These are phyloP conservation scores for Cricetomys ansorgei DNA, from an alignment of 2,113 vertebrate species.

Conservation along the genomic window DNA sequence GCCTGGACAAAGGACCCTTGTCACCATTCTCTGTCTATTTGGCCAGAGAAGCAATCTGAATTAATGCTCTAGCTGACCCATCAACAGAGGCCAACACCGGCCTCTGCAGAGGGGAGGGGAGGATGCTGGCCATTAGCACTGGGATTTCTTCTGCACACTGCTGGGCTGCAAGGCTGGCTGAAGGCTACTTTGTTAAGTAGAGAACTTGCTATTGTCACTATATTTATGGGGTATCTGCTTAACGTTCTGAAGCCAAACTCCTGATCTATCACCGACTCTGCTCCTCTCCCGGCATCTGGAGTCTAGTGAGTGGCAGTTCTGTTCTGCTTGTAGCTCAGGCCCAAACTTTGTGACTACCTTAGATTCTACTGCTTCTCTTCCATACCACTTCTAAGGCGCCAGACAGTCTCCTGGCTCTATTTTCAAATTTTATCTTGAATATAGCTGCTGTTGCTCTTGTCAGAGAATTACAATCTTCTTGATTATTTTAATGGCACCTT, in stretches of 20 bases:
- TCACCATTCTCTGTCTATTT: conserved; percentile 60
- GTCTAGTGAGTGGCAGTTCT: neutral
- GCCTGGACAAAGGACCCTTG: conserved; percentile 68
- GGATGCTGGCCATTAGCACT: neutral
- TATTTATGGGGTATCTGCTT: conserved; percentile 13
- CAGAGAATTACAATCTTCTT: neutral
- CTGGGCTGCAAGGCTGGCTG: neutral
- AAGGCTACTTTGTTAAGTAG: conserved; percentile 48
- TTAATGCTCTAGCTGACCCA: conserved; percentile 62
- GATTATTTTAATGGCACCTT: neutral
- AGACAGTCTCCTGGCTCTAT: neutral
- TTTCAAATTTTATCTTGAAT: conserved; percentile 3
- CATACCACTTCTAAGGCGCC: neutral
- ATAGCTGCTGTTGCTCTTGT: neutral
- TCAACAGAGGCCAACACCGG: neutral
- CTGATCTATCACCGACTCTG: neutral
- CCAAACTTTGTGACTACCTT: neutral
- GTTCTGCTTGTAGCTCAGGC: neutral
- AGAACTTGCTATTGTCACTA: conserved; percentile 36
- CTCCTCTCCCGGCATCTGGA: neutral
- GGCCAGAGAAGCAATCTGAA: conserved; percentile 59
- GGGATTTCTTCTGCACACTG: neutral
- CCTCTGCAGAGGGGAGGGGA: neutral
- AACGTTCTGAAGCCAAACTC: conserved; percentile 26
- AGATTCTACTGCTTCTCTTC: neutral